Base-by-base conservation (phyloP, 2,797 vertebrate genomes). In the Poeciliopsis infans region DNA sequence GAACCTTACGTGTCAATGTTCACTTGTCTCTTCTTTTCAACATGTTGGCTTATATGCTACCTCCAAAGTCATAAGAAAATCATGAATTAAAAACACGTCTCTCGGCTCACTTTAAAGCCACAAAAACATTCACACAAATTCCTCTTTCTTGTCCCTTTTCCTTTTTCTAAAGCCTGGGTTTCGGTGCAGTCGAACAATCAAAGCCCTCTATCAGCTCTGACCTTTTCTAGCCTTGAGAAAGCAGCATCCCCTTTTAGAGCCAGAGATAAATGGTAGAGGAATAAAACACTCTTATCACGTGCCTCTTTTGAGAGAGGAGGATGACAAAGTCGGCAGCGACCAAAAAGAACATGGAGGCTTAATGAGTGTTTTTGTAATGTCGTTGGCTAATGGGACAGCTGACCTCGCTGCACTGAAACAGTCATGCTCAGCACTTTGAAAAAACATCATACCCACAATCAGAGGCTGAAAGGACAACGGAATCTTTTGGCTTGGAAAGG, bases 351-450 rank as follows among this genome's bases (percentile, higher is more conserved):
- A 89, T 90, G 88, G 92, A 91, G 85, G 86, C 91, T 87, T 92
- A 90, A 93, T 92, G 89, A 89, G 85, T 89, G 87, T 87, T 91
- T 92, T 92, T 85, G 84, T 88, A 89, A 91, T 89, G 89, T 91
- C 76, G 81, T 80, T 74, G 72, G 88, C 84, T 92, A 94, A 93
- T 92, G 79, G 90, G 88, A 93, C 91, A 91, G 90, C 88, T 91
- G 90, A 94, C 92, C 90, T 80, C 83, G 69, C 72, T 69, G 79
- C 61, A 78, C 79, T 74, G 55, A 91, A 93, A 90, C 81, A 73
- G 85, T 84, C 49, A 16, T n/a, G 25, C 84, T 89, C 92, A 93
- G 92, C 91, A 87, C 83, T 92, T 87, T 86, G 74, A 88, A 92
- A 91, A 79, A 57, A 80, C 84, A 87, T 76, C 88, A 82, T 86